These are phyloP conservation scores for Dicerorhinus sumatrensis DNA, from an alignment of 2,113 vertebrate genomes.

Conservation along the genomic window DNA sequence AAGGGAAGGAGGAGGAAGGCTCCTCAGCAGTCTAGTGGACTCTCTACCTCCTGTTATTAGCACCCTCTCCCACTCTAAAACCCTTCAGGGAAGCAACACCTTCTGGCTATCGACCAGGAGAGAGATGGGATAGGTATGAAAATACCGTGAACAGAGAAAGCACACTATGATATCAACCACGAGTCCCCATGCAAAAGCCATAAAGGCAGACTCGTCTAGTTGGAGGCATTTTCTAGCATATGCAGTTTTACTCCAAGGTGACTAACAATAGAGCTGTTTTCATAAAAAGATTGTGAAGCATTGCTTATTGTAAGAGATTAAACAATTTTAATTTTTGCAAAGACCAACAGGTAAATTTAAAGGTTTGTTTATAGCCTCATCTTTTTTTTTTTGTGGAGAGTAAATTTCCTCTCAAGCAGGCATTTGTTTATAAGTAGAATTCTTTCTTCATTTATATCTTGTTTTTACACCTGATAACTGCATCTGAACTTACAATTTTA, in stretches of 20 bases:
- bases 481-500: neutral
- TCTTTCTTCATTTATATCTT: neutral
- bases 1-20: neutral
- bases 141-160: neutral
- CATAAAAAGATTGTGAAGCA: neutral
- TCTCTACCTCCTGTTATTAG: neutral
- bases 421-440: neutral
- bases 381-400: neutral
- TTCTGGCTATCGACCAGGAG: neutral
- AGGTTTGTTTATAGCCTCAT: neutral
- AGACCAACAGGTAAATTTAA: slow-evolving; percentile 13
- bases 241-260: neutral
- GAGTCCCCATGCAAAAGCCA: neutral
- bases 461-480: neutral
- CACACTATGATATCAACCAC: neutral
- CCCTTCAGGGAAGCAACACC: neutral
- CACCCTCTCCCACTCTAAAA: neutral
- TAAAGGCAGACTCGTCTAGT: neutral
- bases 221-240: neutral
- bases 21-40: neutral
- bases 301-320: neutral
- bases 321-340: slow-evolving; percentile 40
- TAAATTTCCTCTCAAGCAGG: neutral
- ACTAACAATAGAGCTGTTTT: neutral
- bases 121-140: neutral